These are phyloP conservation scores for Scolopax bukidnonensis DNA, from an alignment of 2,797 vertebrate species.

Conservation along the genomic window DNA sequence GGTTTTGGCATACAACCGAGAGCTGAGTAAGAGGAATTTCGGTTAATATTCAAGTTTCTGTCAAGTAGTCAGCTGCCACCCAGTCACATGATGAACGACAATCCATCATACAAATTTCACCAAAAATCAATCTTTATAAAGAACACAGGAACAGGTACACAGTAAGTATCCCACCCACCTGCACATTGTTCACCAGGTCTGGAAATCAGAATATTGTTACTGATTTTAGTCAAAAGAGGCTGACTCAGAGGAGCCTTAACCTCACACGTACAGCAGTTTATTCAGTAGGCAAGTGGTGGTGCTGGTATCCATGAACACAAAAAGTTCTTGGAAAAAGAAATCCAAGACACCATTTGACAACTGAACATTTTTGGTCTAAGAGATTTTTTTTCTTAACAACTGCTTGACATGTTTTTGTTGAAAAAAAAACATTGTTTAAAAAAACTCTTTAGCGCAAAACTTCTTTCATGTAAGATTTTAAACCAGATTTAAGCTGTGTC, in stretches of 20 bases:
- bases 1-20: not conserved
- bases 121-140: not conserved
- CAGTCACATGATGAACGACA: not conserved
- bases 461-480: too few species aligned
- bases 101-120: not conserved
- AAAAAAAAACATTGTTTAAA: not conserved
- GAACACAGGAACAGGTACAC: too few species aligned
- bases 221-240: not conserved
- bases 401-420: not conserved
- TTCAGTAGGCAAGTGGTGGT: not conserved
- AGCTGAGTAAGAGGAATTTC: not conserved
- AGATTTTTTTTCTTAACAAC: not conserved
- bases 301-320: not conserved
- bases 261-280: fast-evolving
- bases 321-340: not conserved
- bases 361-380: not conserved
- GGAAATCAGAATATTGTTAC: not conserved
- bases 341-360: not conserved
- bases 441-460: not conserved
- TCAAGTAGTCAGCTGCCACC: fast-evolving
- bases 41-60: too few species aligned
- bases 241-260: too few species aligned
- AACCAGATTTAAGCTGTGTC: not conserved
- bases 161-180: not conserved
- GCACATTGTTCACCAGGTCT: fast-evolving